Conservation (phyloP, 2,797 vertebrate species). For the Trichosurus vulpecula region DNA sequence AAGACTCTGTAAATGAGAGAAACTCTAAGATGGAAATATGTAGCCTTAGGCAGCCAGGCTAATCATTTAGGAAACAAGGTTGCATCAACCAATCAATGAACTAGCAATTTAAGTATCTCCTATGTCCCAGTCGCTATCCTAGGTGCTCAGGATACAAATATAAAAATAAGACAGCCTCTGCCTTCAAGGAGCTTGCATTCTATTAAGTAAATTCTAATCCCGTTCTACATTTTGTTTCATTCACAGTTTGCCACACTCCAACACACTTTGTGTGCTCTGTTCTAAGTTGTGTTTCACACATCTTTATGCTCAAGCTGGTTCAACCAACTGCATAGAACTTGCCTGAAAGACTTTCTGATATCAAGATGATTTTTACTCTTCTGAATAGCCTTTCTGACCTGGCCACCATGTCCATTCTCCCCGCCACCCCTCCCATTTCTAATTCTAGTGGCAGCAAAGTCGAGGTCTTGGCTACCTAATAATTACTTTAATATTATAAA, state of each 20-base stretch:
- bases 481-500: background rate
- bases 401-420: background rate
- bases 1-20: constrained; percentile 64
- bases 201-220: constrained; percentile 36
- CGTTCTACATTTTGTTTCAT: constrained; percentile 44
- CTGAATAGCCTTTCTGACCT: background rate
- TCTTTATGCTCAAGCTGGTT: background rate
- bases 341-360: background rate
- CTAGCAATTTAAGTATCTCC: background rate
- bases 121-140: background rate
- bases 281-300: background rate
- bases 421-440: background rate
- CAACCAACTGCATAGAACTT: background rate
- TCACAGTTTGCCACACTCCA: background rate
- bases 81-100: constrained; percentile 24
- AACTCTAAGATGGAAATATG: constrained; percentile 33
- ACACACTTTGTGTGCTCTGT: background rate
- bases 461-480: background rate
- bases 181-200: background rate
- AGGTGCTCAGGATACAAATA: background rate
- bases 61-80: constrained; percentile 63
- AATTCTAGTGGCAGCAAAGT: background rate
- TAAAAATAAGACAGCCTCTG: background rate
- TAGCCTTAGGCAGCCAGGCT: constrained; percentile 60
- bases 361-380: background rate